These are phyloP conservation scores for Fratercula arctica DNA, from an alignment of 2,797 vertebrate species.

Conservation along the genomic window DNA sequence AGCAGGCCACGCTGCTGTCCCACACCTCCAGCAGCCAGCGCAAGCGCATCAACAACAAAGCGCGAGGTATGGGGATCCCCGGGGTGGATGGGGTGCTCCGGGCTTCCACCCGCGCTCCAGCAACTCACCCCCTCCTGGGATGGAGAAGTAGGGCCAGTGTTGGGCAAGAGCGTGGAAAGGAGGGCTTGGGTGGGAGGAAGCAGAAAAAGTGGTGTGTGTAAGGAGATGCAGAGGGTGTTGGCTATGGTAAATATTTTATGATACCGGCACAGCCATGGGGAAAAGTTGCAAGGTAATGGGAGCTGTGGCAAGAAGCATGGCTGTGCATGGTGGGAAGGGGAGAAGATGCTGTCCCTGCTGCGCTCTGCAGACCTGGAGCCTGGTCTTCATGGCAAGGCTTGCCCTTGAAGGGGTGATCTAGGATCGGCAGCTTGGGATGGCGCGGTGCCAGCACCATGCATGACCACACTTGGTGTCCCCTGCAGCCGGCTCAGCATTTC, in stretches of 20 bases:
- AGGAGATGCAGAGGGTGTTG: neutral
- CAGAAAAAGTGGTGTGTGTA: neutral
- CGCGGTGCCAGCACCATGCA: neutral
- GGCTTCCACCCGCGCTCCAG: neutral
- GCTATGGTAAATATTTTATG: neutral
- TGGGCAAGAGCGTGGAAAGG: neutral
- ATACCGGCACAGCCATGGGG: accelerated
- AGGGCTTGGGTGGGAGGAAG: neutral
- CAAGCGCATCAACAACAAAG: conserved; percentile 95
- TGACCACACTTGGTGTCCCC: conserved; percentile 13
- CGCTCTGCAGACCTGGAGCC: neutral
- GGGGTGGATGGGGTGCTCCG: neutral
- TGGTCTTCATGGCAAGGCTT: neutral
- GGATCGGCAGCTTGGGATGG: neutral
- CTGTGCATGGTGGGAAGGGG: neutral
- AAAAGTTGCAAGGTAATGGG: neutral
- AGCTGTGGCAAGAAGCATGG: accelerated
- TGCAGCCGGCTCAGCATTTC: conserved; percentile 95
- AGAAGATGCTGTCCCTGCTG: neutral
- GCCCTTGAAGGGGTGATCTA: neutral
- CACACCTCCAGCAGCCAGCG: conserved; percentile 96
- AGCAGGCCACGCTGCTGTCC: conserved; percentile 93
- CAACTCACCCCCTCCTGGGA: neutral
- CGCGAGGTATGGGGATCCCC: conserved; percentile 80
- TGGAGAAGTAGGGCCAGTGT: neutral